Evolutionary conservation across 2,888 invertebrate genomes (phyloP).

Genomic region (Notodonta ziczac): DNA sequence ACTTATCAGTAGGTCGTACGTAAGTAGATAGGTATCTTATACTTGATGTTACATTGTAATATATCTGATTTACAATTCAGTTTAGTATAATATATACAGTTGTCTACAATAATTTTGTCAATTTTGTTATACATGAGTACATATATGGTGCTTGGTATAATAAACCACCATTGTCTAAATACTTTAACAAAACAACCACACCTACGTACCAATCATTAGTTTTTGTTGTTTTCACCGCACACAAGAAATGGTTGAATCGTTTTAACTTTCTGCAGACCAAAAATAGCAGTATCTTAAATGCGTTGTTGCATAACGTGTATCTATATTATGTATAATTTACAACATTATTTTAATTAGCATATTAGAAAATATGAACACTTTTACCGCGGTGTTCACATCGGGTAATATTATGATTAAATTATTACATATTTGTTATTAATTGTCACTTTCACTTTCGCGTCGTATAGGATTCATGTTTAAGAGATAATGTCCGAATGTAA

Average conservation of each 20-base stretch:
- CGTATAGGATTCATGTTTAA: conserved; percentile 64
- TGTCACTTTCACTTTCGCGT: conserved; percentile 64
- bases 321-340: conserved; percentile 18
- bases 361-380: conserved; percentile 31
- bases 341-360: conserved; percentile 26
- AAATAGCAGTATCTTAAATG: not conserved
- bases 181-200: not conserved
- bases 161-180: not conserved
- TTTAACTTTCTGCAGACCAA: not conserved
- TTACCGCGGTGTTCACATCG: conserved; percentile 8
- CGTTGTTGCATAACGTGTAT: conserved; percentile 2
- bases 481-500: conserved; percentile 66
- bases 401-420: conserved; percentile 20
- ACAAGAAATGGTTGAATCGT: not conserved
- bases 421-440: conserved; percentile 40
- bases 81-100: too few relatives aligned
- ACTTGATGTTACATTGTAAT: too few relatives aligned
- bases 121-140: too few relatives aligned
- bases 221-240: not conserved
- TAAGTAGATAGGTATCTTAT: too few relatives aligned
- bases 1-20: too few relatives aligned
- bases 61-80: too few relatives aligned
- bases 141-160: not conserved
- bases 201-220: not conserved
- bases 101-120: too few relatives aligned